Base-by-base conservation (phyloP, 2,113 vertebrate species). In the Podarcis raffonei region DNA sequence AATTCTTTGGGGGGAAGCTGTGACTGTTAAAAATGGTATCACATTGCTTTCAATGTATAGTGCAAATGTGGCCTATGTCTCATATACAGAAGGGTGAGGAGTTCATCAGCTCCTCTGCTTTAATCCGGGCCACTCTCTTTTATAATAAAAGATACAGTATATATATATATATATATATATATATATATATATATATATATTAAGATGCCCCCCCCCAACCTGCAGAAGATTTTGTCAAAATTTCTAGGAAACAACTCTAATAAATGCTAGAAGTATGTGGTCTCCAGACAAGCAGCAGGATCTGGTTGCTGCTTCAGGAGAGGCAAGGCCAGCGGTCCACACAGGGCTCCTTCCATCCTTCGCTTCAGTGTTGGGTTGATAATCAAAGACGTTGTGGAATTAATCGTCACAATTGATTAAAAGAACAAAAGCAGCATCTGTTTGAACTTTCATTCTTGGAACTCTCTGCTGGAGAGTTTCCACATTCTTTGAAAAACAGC, bases 261-360 rank as follows among this genome's bases (percentile, higher is more conserved):
- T 37, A 37, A 37, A 37, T 37, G 37, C 37, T 37, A 37, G 37
- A 37, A 37, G 37, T 37, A 37, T 92, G 83, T 68, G 75, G 35
- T 87, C 39, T 42, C 89, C 88, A 71, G 89, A 39, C 25, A 79
- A 20, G 74, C 91, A 93, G 91, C 4, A 87, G 80, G 76, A 81
- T 89, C 48, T 91, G 85, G 89, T 91, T 90, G 87, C 92, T 93
- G 91, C 16, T 74, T 4, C 85, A 87, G 89, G 66, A 83, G 23
- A 86, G 27, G 8, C 35, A 91, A 74, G 0, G 3, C 53, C 88
- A 92, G 20, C 0, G 76, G 94, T 94, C 93, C 89, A 89, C 83
- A 90, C 92, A 85, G 88, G 83, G 87, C 84, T 48, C 42, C 93
- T 86, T 89, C 88, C 42, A 86, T 91, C 68, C 90, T 83, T 92